These are phyloP conservation scores for Eutolmus rufibarbis DNA, from an alignment of 2,888 invertebrate species.

Conservation along the genomic window DNA sequence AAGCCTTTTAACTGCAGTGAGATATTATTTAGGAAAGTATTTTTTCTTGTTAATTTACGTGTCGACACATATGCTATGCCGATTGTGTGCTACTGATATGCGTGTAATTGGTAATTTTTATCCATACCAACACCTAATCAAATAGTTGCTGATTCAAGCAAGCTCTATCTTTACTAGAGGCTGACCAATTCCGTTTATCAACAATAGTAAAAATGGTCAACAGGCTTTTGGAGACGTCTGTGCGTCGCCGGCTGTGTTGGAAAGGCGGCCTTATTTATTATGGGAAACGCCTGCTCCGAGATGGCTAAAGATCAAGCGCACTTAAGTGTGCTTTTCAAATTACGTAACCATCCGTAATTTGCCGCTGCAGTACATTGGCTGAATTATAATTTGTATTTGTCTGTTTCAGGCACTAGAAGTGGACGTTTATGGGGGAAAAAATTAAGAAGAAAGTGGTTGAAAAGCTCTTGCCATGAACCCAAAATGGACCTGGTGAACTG, in stretches of 20 bases:
- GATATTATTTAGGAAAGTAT: neutral
- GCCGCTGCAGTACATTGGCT: neutral
- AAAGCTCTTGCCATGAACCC: neutral
- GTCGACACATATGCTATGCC: neutral
- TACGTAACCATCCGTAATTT: neutral
- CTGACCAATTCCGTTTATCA: neutral
- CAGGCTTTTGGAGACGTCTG: neutral
- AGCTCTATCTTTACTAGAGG: neutral
- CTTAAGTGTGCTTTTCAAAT: conserved; percentile 6
- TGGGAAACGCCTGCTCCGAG: neutral
- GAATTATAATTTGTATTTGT: neutral
- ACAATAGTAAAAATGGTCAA: neutral
- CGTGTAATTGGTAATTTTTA: neutral
- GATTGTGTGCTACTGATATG: neutral
- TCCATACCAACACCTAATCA: neutral
- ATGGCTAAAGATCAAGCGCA: conserved; percentile 12
- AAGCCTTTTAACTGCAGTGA: neutral
- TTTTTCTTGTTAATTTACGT: neutral
- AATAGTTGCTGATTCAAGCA: neutral
- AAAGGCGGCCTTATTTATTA: neutral
- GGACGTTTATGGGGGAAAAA: neutral
- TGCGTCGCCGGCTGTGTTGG: neutral
- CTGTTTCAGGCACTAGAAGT: neutral
- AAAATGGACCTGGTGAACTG: neutral
- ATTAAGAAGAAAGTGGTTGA: neutral